Evolutionary conservation across 2,113 vertebrate genomes (phyloP).

Genomic region (Addax nasomaculatus): DNA sequence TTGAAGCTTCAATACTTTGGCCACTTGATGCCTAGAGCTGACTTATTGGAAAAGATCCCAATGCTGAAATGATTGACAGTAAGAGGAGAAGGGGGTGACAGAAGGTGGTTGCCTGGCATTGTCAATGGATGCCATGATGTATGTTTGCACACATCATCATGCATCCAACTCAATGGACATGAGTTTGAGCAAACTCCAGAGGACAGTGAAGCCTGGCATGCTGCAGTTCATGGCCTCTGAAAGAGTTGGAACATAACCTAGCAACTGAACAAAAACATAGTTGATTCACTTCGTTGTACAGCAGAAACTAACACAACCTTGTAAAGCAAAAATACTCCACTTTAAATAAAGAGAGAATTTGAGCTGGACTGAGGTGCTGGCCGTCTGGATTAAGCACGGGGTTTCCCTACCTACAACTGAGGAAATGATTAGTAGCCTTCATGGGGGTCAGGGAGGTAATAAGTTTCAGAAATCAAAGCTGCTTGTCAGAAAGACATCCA

Average conservation of each 20-base stretch:
- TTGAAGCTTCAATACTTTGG: neutral
- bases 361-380: neutral
- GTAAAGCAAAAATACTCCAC: neutral
- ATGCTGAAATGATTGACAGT: neutral
- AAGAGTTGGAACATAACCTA: neutral
- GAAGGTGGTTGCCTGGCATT: neutral
- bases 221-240: neutral
- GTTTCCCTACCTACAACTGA: neutral
- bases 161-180: neutral
- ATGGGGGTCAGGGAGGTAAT: no score
- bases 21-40: neutral
- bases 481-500: neutral
- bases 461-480: neutral
- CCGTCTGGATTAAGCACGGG: rapidly evolving
- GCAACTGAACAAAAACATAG: neutral
- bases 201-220: neutral
- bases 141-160: neutral
- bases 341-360: neutral
- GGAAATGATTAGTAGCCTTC: neutral
- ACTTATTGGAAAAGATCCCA: neutral
- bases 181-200: neutral
- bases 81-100: neutral
- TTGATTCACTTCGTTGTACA: neutral
- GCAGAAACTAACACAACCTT: neutral
- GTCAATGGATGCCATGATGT: neutral